phyloP scores from a whole-genome alignment of 1,140 invertebrate genomes.

The Heliconius melpomene region DNA sequence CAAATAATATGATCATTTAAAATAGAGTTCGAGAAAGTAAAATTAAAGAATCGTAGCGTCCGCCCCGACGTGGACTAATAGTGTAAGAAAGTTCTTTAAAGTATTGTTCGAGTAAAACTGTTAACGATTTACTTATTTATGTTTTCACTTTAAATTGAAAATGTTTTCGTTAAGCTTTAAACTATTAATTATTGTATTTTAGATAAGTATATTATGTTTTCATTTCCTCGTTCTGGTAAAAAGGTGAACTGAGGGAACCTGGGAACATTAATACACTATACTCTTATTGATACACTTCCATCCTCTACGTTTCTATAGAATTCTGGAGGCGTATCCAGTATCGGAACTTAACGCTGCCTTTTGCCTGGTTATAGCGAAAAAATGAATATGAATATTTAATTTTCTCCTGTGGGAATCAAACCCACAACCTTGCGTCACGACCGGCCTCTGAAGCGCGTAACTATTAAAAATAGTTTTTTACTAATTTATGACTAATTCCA shows the following conservation, averaged over 20 bases:
- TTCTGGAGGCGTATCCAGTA: no score
- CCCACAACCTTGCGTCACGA: neutral
- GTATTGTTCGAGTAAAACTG: neutral
- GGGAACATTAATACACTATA: no score
- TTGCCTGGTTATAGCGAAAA: no score
- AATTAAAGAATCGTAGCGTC: neutral
- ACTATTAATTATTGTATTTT: neutral
- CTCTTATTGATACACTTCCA: no score
- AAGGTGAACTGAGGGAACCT: no score
- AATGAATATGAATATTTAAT: no score
- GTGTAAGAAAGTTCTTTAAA: neutral
- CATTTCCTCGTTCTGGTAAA: no score
- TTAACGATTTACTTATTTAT: conserved; percentile 4
- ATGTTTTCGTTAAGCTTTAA: neutral
- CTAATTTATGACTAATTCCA: neutral
- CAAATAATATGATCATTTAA: neutral
- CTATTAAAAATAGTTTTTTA: neutral
- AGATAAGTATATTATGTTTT: neutral
- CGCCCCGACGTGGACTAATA: neutral
- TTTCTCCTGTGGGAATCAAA: neutral
- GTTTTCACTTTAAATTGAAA: neutral
- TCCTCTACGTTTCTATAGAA: no score
- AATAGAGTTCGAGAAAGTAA: neutral
- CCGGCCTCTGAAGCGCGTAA: neutral
- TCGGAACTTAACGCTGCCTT: no score